Evolutionary conservation across 2,888 invertebrate genomes (phyloP), one percentile per base, ranked within the genome.

Genomic region (Geophilus truncorum): DNA sequence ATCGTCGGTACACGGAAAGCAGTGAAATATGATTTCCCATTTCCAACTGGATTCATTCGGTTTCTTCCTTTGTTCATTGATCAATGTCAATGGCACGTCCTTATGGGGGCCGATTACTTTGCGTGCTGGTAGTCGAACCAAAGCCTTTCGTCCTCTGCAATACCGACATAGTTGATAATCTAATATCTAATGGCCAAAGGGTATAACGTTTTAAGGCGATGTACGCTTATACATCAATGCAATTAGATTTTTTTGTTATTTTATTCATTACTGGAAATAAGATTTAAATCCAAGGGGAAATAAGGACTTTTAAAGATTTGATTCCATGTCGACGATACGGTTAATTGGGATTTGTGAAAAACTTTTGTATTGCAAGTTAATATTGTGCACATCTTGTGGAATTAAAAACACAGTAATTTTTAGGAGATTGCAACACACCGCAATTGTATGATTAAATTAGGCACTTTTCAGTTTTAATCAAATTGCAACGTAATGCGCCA

Each of bases 41-140:
- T 70, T 70, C 70, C 28, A 70, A 70, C 70, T 70, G 70, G 70
- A 70, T 70, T 70, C 70, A 70, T 70, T 70, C 70, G 70, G 70
- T 70, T 70, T 70, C 70, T 70, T 70, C 70, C 70, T 70, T 70
- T 70, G 70, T 28, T 70, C 70, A 70, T 70, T 70, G 70, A 70
- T 70, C 70, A 70, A 70, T 70, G 70, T 70, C 70, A 70, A 70
- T 70, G 70, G 70, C 70, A 28, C 70, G 70, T 70, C 70, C 28
- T 70, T 25, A 70, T 70, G 23, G 70, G 28, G 23, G 70, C 70
- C 70, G 70, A 70, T 70, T 70, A 70, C 70, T 70, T 70, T 70
- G 70, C 70, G 28, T 70, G 51, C 51, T 70, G 12, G 28, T 51
- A 70, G 25, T 70, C 9, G 25, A 70, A 70, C 25, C 28, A 25